phyloP scores from a whole-genome alignment of 2,888 invertebrate genomes.

The Orthosia gracilis region DNA sequence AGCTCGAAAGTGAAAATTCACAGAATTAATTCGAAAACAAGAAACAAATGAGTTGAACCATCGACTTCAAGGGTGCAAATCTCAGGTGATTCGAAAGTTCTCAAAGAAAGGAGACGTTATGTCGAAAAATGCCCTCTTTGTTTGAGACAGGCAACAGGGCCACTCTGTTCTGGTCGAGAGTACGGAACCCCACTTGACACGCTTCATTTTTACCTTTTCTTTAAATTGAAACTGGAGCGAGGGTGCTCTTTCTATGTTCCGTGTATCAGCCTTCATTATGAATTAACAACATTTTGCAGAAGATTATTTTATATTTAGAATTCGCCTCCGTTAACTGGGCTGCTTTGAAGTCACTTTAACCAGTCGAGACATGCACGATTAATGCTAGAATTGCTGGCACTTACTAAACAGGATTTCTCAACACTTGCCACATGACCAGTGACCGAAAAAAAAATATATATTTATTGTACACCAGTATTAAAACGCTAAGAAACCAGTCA shows the following conservation, averaged over 20 bases:
- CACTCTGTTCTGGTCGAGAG: conserved; percentile 80
- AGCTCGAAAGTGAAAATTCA: background rate
- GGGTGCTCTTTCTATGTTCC: conserved; percentile 77
- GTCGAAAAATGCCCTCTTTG: conserved; percentile 85
- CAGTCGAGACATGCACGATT: conserved; percentile 14
- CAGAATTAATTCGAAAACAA: conserved; percentile 61
- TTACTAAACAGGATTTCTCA: conserved; percentile 32
- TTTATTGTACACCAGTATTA: conserved; percentile 7
- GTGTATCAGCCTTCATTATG: conserved; percentile 80
- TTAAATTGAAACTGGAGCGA: conserved; percentile 86
- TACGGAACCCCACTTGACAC: conserved; percentile 88
- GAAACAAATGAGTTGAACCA: conserved; percentile 73
- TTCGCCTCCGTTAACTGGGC: conserved; percentile 21
- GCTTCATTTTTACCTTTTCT: conserved; percentile 88
- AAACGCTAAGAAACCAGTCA: conserved; percentile 17
- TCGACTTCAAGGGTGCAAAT: conserved; percentile 79
- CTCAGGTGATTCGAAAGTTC: conserved; percentile 81
- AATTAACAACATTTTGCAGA: conserved; percentile 76
- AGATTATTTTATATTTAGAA: conserved; percentile 67
- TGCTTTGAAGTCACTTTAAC: conserved; percentile 19
- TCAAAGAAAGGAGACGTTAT: conserved; percentile 77
- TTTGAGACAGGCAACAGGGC: conserved; percentile 86
- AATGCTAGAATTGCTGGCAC: conserved; percentile 32
- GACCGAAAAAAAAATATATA: conserved; percentile 40
- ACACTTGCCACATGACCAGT: conserved; percentile 36